Evolutionary conservation across 92 coral and sea anemone genomes (phyloP).

Genomic region (Anthopleura xanthogrammica): DNA sequence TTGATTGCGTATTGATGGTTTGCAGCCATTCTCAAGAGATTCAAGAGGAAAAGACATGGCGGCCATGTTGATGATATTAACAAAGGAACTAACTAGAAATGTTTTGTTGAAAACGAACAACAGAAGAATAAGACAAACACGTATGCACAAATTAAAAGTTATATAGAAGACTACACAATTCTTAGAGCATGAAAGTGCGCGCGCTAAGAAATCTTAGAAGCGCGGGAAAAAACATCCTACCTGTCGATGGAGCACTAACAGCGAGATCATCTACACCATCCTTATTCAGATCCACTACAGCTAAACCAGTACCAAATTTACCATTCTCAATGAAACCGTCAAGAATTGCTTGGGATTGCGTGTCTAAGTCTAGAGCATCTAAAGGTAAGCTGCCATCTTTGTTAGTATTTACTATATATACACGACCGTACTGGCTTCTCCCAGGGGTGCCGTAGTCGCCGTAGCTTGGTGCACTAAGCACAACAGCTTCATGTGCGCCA

Average conservation of each 20-base stretch:
- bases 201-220: background rate
- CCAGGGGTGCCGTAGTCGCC: slow-evolving; percentile 89
- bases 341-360: slow-evolving; percentile 55
- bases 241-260: slow-evolving; percentile 94
- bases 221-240: slow-evolving; percentile 29
- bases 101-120: too few species aligned
- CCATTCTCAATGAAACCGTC: slow-evolving; percentile 77
- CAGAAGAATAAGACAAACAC: too few species aligned
- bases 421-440: slow-evolving; percentile 84
- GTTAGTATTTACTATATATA: slow-evolving; percentile 60
- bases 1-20: too few species aligned
- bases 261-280: slow-evolving; percentile 93
- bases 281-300: slow-evolving; percentile 79
- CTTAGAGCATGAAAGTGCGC: too few species aligned
- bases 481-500: slow-evolving; percentile 51
- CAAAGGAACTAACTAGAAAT: too few species aligned
- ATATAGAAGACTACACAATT: too few species aligned
- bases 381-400: slow-evolving; percentile 52
- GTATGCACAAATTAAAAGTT: too few species aligned
- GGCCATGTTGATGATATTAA: too few species aligned
- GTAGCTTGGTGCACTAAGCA: slow-evolving; percentile 88
- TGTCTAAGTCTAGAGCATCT: slow-evolving; percentile 65
- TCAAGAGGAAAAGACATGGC: too few species aligned
- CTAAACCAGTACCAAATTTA: slow-evolving; percentile 83
- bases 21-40: too few species aligned